A percentile compares a stretch with the other conserved stretches of the same genome.
Conservation (phyloP, 2,113 vertebrate species). For the Ptilonorhynchus violaceus region DNA sequence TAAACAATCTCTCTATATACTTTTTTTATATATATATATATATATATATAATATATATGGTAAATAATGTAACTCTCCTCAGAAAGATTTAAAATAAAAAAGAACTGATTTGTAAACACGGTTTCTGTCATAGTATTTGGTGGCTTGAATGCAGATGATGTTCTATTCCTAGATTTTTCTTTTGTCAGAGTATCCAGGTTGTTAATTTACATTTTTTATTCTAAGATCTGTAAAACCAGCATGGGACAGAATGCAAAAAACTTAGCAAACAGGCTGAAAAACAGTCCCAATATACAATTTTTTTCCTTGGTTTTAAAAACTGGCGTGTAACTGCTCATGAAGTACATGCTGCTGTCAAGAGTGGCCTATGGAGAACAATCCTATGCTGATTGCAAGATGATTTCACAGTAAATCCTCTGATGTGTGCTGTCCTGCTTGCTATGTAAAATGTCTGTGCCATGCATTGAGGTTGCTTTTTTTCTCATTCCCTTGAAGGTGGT, state of each 20-base stretch:
- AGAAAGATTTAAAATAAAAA: constrained; percentile 75
- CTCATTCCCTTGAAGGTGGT: constrained; percentile 57
- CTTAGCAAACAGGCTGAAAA: constrained; percentile 79
- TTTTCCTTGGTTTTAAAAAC: constrained; percentile 71
- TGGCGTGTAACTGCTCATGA: constrained; percentile 43
- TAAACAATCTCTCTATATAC: constrained; percentile 75
- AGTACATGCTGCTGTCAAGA: constrained; percentile 72
- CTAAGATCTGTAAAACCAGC: constrained; percentile 72
- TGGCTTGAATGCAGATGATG: constrained; percentile 35
- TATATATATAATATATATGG: constrained; percentile 67
- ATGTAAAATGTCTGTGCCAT: constrained; percentile 65
- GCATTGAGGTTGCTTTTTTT: constrained; percentile 60
- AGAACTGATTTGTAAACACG: constrained; percentile 76
- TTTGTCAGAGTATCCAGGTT: constrained; percentile 51
- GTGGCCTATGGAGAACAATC: constrained; percentile 44
- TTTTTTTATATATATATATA: constrained; percentile 75
- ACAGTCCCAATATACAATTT: constrained; percentile 65
- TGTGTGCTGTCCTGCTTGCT: constrained; percentile 34
- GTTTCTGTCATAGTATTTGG: constrained; percentile 61
- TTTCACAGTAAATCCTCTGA: constrained; percentile 59
- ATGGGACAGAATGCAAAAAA: constrained; percentile 75
- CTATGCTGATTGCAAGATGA: constrained; percentile 56
- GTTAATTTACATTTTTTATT: constrained; percentile 55
- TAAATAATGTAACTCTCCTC: constrained; percentile 68
- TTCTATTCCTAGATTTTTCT: constrained; percentile 55